phyloP scores from a whole-genome alignment of 2,113 vertebrate species.

The Ceyx cyanopectus region DNA sequence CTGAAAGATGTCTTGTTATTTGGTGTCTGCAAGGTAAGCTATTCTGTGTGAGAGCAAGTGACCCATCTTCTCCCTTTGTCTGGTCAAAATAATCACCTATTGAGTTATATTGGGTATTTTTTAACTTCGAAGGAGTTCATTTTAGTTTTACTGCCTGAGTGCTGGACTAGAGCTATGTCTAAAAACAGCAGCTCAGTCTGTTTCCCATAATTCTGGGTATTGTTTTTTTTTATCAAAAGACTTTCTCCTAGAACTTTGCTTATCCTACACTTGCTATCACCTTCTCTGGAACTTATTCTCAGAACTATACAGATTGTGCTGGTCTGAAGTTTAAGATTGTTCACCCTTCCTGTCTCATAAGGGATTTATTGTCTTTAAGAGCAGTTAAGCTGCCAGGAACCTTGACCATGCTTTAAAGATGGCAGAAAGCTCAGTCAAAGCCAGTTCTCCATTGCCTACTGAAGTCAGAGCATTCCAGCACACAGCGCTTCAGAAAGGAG shows the following conservation, averaged over 20 bases:
- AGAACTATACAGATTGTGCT: background rate
- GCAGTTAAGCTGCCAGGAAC: background rate
- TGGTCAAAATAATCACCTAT: background rate
- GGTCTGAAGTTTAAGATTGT: background rate
- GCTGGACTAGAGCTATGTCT: background rate
- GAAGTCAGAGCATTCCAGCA: background rate
- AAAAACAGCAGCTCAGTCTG: background rate
- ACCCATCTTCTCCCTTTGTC: background rate
- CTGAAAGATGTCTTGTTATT: background rate
- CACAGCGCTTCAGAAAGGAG: background rate
- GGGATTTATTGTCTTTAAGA: slow-evolving; percentile 15
- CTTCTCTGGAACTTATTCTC: background rate
- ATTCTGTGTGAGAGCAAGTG: rapidly evolving
- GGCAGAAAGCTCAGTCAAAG: background rate
- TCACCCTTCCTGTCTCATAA: background rate
- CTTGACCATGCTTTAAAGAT: background rate
- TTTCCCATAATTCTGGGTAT: background rate
- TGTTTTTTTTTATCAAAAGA: background rate
- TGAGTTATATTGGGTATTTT: slow-evolving; percentile 34
- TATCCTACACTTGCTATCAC: background rate
- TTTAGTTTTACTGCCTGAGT: slow-evolving; percentile 20
- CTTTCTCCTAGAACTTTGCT: background rate
- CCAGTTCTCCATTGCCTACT: background rate
- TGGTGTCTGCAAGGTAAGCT: background rate
- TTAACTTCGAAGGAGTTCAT: slow-evolving; percentile 18